Conservation (phyloP, 2,888 invertebrate genomes). For the Microplitis deprimator region DNA sequence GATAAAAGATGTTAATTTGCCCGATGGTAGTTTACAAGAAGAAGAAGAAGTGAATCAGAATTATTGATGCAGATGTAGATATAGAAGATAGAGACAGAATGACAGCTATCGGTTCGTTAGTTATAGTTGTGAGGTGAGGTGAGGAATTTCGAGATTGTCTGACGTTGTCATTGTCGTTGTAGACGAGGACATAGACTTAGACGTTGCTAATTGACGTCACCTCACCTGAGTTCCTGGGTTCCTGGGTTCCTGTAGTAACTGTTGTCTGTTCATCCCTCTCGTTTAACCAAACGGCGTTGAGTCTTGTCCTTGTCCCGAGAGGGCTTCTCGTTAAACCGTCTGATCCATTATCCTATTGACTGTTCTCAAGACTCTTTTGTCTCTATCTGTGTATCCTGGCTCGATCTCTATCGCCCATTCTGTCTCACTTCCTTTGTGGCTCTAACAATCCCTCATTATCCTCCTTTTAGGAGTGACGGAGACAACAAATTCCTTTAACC, state of each 20-base stretch:
- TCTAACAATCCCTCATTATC: not conserved
- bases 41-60: too few species aligned
- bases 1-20: too few species aligned
- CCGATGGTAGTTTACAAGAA: too few species aligned
- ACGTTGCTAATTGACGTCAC: too few species aligned
- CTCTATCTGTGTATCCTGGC: not conserved
- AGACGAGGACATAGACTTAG: too few species aligned
- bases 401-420: not conserved
- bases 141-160: too few species aligned
- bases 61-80: too few species aligned
- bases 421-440: not conserved
- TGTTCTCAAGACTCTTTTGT: constrained; percentile 19
- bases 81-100: too few species aligned
- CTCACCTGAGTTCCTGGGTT: too few species aligned
- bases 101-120: too few species aligned
- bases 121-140: too few species aligned
- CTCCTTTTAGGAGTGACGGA: not conserved
- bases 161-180: too few species aligned
- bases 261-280: not conserved
- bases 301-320: not conserved
- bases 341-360: constrained; percentile 23
- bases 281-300: not conserved
- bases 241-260: not conserved
- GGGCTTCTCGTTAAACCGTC: constrained; percentile 14
- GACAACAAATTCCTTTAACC: not conserved